These are phyloP conservation scores for Papilio elwesi DNA, from an alignment of 2,888 invertebrate genomes.

Conservation along the genomic window DNA sequence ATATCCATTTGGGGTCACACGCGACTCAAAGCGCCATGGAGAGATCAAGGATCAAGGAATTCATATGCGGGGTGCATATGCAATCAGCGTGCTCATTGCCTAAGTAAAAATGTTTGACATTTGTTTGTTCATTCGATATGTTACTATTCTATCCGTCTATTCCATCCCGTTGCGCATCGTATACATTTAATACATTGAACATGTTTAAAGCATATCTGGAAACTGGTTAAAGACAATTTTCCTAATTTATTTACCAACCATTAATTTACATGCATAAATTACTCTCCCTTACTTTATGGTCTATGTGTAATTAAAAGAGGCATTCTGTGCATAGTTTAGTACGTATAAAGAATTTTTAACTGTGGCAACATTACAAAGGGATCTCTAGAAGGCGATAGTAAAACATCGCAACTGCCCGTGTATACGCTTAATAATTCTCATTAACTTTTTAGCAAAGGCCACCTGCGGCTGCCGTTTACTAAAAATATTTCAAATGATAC, in stretches of 20 bases:
- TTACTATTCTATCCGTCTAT: background rate
- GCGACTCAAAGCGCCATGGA: too few relatives aligned
- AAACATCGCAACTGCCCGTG: conserved; percentile 24
- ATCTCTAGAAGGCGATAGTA: conserved; percentile 25
- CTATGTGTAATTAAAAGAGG: conserved; percentile 13
- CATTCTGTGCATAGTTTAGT: conserved; percentile 24
- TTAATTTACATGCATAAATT: conserved; percentile 22
- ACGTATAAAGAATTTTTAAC: conserved; percentile 33
- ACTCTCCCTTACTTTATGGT: conserved; percentile 24
- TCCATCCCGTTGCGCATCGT: background rate
- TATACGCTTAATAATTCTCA: conserved; percentile 12
- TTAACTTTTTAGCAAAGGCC: conserved; percentile 24
- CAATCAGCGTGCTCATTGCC: too few relatives aligned
- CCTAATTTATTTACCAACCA: conserved; percentile 17
- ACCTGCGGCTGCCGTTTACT: conserved; percentile 10
- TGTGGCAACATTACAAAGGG: conserved; percentile 19
- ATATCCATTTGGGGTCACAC: too few relatives aligned
- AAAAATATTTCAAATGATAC: conserved; percentile 3
- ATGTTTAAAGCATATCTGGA: background rate
- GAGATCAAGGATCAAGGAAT: too few relatives aligned
- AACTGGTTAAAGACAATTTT: conserved; percentile 1
- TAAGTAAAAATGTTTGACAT: too few relatives aligned
- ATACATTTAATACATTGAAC: background rate
- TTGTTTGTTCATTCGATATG: background rate
- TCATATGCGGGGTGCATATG: too few relatives aligned